These are phyloP conservation scores for Rosalia funebris DNA, from an alignment of 2,888 invertebrate species.

Conservation along the genomic window DNA sequence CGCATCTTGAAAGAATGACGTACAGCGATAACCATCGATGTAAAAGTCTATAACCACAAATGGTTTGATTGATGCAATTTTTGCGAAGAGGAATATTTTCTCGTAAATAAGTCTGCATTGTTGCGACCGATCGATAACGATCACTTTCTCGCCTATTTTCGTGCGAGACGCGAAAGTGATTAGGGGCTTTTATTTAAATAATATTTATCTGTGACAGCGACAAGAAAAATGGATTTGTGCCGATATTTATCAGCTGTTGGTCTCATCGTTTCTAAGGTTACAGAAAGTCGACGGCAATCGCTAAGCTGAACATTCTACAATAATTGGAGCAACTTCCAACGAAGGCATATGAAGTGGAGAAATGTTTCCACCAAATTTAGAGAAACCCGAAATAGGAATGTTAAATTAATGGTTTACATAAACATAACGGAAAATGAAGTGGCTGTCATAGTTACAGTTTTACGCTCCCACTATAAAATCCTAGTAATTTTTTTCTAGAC, in stretches of 20 bases:
- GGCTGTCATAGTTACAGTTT: no score
- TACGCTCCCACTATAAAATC: no score
- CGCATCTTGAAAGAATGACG: neutral
- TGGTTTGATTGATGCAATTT: neutral
- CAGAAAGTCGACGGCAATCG: no score
- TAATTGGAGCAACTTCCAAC: no score
- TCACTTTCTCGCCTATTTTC: constrained; percentile 4
- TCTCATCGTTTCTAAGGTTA: neutral
- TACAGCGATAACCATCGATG: neutral
- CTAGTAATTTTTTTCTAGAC: no score
- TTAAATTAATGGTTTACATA: no score
- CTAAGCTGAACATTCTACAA: no score
- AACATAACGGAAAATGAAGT: no score
- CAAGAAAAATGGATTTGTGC: neutral
- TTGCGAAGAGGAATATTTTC: neutral
- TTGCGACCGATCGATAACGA: neutral
- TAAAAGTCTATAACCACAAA: constrained; percentile 11
- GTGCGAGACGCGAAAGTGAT: neutral
- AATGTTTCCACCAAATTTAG: no score
- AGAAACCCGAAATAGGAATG: no score
- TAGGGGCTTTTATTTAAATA: neutral
- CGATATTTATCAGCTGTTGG: neutral
- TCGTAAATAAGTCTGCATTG: neutral
- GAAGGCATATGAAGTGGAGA: no score
- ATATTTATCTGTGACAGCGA: neutral